A percentile compares a stretch with the other conserved stretches of the same genome.
These are phyloP conservation scores for Schizotus pectinicornis DNA, from an alignment of 2,888 invertebrate genomes.

Conservation along the genomic window DNA sequence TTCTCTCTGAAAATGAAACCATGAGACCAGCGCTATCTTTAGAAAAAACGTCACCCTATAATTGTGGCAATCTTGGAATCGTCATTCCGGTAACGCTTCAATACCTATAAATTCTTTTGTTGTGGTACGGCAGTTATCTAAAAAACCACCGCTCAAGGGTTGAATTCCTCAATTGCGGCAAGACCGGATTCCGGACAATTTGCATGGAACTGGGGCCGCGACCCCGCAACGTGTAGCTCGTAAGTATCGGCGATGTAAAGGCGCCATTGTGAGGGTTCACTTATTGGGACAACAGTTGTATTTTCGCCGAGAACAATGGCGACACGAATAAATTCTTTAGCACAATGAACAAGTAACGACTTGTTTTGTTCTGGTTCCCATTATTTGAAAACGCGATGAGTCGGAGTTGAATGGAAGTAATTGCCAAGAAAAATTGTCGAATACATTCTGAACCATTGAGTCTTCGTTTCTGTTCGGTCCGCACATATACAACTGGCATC, in stretches of 20 bases:
- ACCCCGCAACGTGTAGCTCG: neutral
- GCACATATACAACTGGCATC: neutral
- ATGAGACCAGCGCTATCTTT: no score
- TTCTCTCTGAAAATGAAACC: no score
- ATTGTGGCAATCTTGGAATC: no score
- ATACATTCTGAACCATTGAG: neutral
- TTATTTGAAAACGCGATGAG: slow-evolving; percentile 19
- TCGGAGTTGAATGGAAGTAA: slow-evolving; percentile 17
- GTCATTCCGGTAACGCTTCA: no score
- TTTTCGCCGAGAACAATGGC: slow-evolving; percentile 19
- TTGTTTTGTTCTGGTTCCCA: slow-evolving; percentile 22
- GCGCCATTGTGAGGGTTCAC: neutral
- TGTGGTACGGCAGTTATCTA: no score
- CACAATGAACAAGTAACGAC: slow-evolving; percentile 26
- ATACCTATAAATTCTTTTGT: no score
- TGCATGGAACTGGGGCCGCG: slow-evolving; percentile 1
- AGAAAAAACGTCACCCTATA: no score
- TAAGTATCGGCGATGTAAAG: neutral
- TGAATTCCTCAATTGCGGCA: no score
- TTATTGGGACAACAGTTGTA: slow-evolving; percentile 18
- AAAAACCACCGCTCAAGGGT: no score
- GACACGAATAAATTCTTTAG: slow-evolving; percentile 22
- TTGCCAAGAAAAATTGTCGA: slow-evolving; percentile 22
- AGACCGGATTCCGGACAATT: neutral
- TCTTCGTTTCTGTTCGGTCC: neutral